Percentiles rank a stretch among this genome's conserved stretches.
Evolutionary conservation across 2,113 vertebrate genomes (phyloP).

Genomic region (Tricholaema leucomelas): DNA sequence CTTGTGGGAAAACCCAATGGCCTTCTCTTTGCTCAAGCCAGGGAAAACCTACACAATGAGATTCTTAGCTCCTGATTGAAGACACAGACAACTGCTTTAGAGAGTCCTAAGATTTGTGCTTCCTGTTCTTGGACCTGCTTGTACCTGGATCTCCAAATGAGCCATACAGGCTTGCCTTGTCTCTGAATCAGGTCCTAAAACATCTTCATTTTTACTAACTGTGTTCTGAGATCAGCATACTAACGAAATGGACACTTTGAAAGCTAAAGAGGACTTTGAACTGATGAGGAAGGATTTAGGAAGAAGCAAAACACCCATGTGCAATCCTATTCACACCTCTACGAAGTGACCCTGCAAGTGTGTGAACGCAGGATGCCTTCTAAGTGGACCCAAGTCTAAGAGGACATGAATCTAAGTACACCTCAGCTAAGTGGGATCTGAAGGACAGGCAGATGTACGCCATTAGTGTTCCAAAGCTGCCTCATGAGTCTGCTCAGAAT

Average conservation of each 20-base stretch:
- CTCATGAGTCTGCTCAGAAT: neutral
- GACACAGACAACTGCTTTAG: neutral
- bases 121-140: neutral
- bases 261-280: neutral
- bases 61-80: neutral
- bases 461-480: neutral
- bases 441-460: neutral
- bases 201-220: neutral
- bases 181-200: neutral
- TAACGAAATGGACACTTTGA: neutral
- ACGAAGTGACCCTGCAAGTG: neutral
- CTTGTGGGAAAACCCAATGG: too few relatives aligned
- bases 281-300: neutral
- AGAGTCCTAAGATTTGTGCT: neutral
- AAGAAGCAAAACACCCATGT: neutral
- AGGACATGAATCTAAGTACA: neutral
- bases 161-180: neutral
- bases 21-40: too few relatives aligned
- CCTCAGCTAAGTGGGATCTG: neutral
- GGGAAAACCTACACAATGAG: neutral
- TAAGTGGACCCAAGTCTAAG: neutral
- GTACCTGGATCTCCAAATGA: neutral
- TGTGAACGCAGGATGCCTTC: neutral
- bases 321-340: neutral
- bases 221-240: neutral